Percentiles rank a stretch among this genome's conserved stretches.
phyloP scores from a whole-genome alignment of 2,113 vertebrate genomes.

The Ornithorhynchus anatinus region DNA sequence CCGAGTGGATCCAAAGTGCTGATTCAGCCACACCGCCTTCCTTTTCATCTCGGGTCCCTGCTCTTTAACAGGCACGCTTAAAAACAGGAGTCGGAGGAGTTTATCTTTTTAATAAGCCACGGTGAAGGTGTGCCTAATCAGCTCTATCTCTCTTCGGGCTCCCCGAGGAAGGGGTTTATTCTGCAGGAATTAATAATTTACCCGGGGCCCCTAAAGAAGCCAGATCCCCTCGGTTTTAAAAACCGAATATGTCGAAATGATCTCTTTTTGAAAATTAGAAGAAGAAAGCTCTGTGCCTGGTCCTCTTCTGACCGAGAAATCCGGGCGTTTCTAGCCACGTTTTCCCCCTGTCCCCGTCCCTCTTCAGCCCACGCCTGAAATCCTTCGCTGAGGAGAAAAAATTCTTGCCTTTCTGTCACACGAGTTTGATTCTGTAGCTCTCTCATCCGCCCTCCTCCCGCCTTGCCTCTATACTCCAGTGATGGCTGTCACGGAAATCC shows the following conservation, averaged over 20 bases:
- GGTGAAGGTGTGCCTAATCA: neutral
- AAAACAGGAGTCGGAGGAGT: neutral
- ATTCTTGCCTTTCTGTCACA: accelerated
- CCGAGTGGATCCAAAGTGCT: neutral
- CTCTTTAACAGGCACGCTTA: constrained; percentile 1
- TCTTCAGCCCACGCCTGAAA: neutral
- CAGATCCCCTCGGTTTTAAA: neutral
- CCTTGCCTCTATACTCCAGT: neutral
- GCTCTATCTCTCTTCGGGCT: neutral
- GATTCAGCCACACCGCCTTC: neutral
- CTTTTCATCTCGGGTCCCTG: constrained; percentile 29
- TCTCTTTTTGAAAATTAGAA: neutral
- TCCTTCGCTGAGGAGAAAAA: neutral
- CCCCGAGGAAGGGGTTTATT: neutral
- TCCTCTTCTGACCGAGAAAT: neutral
- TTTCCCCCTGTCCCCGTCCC: neutral
- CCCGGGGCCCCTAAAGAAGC: neutral
- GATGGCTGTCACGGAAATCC: neutral
- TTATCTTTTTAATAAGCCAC: constrained; percentile 7
- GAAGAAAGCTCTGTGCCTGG: neutral
- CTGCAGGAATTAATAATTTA: constrained; percentile 20
- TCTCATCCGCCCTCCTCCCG: too few species aligned
- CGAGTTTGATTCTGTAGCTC: neutral
- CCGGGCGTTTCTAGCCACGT: neutral
- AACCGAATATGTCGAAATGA: neutral